Conservation (phyloP, 2,888 invertebrate species). For the Ormia ochracea region DNA sequence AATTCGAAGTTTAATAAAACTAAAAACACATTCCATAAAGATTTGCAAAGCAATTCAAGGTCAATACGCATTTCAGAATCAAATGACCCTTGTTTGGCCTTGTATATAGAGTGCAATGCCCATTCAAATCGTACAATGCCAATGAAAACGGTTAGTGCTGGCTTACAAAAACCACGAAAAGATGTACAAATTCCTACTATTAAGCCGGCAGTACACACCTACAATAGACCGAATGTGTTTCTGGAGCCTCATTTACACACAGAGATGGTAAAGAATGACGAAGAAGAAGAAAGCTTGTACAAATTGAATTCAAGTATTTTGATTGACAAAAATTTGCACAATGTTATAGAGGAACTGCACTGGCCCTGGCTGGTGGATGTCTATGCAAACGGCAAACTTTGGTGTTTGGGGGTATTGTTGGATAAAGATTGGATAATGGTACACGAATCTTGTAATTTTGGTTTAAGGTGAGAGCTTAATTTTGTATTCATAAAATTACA, state of each 20-base stretch:
- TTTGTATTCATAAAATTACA: too few relatives aligned
- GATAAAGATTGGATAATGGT: conserved; percentile 83
- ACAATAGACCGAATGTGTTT: conserved; percentile 69
- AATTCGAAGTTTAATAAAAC: conserved; percentile 65
- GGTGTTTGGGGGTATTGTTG: conserved; percentile 84
- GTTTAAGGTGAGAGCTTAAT: conserved; percentile 67
- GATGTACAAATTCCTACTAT: conserved; percentile 41
- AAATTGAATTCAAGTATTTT: conserved; percentile 70
- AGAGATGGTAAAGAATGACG: conserved; percentile 65
- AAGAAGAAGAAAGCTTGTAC: conserved; percentile 69
- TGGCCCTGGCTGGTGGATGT: conserved; percentile 88
- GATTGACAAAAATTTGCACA: conserved; percentile 71
- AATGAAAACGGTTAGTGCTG: conserved; percentile 71
- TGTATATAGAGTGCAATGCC: conserved; percentile 73
- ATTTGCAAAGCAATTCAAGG: conserved; percentile 46
- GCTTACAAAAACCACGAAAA: conserved; percentile 53
- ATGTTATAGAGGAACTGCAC: conserved; percentile 72
- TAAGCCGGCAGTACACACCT: conserved; percentile 66
- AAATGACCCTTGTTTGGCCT: conserved; percentile 67
- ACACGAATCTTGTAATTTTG: conserved; percentile 78
- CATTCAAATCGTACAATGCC: conserved; percentile 69
- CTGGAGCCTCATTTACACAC: conserved; percentile 66
- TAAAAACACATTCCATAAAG: conserved; percentile 30
- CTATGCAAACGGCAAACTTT: conserved; percentile 83
- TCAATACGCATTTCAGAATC: conserved; percentile 62